Conservation (phyloP, 2,888 invertebrate species). For the Eristalinus sepulchralis region DNA sequence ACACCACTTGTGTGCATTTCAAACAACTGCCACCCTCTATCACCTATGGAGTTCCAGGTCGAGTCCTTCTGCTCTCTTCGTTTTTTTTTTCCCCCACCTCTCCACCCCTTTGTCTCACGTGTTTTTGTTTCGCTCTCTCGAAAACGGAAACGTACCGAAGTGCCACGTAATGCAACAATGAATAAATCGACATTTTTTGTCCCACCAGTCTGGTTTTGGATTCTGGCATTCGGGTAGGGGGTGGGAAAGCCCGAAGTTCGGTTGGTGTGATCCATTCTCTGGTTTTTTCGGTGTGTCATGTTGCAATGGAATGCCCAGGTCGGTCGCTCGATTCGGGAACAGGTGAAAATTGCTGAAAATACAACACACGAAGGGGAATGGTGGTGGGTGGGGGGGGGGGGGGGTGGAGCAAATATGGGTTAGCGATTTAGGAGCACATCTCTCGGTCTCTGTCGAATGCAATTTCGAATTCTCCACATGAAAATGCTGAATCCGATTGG, state of each 20-base stretch:
- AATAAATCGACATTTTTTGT: conserved; percentile 66
- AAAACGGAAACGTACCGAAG: conserved; percentile 34
- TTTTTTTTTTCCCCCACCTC: background rate
- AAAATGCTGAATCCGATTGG: conserved; percentile 51
- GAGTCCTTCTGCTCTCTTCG: background rate
- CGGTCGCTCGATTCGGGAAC: conserved; percentile 6
- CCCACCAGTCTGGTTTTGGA: conserved; percentile 21
- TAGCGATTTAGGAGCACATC: conserved; percentile 47
- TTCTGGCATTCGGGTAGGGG: background rate
- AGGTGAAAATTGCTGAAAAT: conserved; percentile 42
- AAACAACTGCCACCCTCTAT: conserved; percentile 55
- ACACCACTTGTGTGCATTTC: conserved; percentile 38
- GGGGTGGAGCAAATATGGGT: conserved; percentile 60
- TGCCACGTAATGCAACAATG: conserved; percentile 69
- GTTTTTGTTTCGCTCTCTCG: conserved; percentile 7
- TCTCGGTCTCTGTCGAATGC: conserved; percentile 56
- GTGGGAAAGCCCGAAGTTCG: background rate
- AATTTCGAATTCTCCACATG: conserved; percentile 54
- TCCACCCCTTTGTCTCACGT: background rate
- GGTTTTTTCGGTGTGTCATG: conserved; percentile 28
- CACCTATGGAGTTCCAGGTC: conserved; percentile 7
- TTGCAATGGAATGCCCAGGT: conserved; percentile 28
- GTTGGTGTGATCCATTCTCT: background rate
- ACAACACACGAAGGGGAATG: background rate
- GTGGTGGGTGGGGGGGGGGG: conserved; percentile 15